Conservation (phyloP, 2,888 invertebrate species). For the Augiades crinisus region DNA sequence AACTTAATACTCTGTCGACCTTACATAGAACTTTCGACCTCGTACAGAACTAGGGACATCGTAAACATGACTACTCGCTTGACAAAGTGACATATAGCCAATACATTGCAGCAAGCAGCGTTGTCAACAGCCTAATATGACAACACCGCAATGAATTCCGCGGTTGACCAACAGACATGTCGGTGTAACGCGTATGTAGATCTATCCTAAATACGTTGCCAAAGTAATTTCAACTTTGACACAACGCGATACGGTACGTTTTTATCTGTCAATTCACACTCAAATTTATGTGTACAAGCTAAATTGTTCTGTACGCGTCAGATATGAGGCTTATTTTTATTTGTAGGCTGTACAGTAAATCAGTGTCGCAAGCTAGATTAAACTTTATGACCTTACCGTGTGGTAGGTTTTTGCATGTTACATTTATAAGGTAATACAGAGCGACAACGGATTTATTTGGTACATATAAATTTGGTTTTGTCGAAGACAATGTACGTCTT, state of each 20-base stretch:
- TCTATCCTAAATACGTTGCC: constrained; percentile 5
- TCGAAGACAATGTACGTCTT: neutral
- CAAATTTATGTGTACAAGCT: constrained; percentile 13
- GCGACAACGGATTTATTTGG: constrained; percentile 6
- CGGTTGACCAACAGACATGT: constrained; percentile 33
- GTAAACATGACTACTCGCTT: neutral
- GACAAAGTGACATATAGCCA: constrained; percentile 1
- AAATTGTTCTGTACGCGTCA: constrained; percentile 14
- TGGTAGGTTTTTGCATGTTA: constrained; percentile 11
- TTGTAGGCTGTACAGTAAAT: constrained; percentile 10
- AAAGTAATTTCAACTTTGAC: constrained; percentile 4
- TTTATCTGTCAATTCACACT: neutral
- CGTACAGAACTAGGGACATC: too few relatives aligned
- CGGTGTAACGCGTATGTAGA: constrained; percentile 4
- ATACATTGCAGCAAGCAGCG: constrained; percentile 13
- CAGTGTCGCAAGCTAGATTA: constrained; percentile 20
- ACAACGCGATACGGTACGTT: neutral
- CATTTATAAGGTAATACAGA: neutral
- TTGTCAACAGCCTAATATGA: constrained; percentile 32
- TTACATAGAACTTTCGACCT: too few relatives aligned
- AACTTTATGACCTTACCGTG: constrained; percentile 13
- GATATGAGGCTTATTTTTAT: constrained; percentile 22
- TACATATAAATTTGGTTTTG: constrained; percentile 5
- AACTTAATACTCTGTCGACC: too few relatives aligned
- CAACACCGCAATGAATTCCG: constrained; percentile 36